Evolutionary conservation across 2,888 invertebrate species (phyloP).

Genomic region (Conus canariensis): DNA sequence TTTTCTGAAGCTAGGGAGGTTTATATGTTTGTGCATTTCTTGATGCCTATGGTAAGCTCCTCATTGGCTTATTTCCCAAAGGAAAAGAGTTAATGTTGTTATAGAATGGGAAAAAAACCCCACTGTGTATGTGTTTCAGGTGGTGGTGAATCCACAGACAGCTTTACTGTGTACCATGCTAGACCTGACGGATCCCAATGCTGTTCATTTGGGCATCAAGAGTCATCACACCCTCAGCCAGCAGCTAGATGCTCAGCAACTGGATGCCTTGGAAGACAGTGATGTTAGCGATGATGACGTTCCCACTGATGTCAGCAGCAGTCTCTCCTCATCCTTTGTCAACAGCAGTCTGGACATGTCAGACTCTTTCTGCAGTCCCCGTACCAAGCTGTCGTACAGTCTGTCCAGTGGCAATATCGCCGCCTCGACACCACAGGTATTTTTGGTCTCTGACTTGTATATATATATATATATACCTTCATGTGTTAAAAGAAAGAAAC

Average conservation of each 20-base stretch:
- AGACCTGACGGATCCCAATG: conserved; percentile 88
- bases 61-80: too few species aligned
- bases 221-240: conserved; percentile 30
- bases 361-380: neutral
- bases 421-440: neutral
- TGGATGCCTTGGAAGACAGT: neutral
- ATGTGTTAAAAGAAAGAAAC: too few species aligned
- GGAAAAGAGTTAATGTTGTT: too few species aligned
- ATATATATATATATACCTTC: too few species aligned
- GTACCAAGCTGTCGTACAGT: neutral
- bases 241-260: neutral
- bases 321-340: conserved; percentile 44
- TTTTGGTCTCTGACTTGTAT: neutral
- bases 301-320: conserved; percentile 51
- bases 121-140: neutral
- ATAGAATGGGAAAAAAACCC: too few species aligned
- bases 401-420: neutral
- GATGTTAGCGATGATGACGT: conserved; percentile 36
- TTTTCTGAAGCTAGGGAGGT: too few species aligned
- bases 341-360: conserved; percentile 35
- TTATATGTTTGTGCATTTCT: too few species aligned
- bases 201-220: conserved; percentile 68
- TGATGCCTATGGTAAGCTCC: too few species aligned
- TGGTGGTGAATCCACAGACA: conserved; percentile 80
- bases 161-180: conserved; percentile 80